Evolutionary conservation across 2,888 invertebrate species (phyloP).

Genomic region (Pollenia amentaria): DNA sequence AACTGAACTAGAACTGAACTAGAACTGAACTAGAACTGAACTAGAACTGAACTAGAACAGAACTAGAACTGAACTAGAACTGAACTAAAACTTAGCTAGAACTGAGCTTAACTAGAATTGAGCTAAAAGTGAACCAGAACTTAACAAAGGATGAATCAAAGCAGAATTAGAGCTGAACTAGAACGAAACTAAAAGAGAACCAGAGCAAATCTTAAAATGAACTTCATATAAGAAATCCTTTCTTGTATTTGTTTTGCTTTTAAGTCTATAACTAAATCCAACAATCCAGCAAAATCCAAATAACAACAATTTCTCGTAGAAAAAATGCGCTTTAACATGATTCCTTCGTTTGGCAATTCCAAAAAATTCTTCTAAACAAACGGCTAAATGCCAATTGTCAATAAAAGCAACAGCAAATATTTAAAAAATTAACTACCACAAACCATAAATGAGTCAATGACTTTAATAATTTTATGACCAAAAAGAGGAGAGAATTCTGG

Average conservation of each 20-base stretch:
- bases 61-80: neutral
- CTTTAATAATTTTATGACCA: constrained; percentile 62
- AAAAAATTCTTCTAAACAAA: neutral
- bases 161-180: neutral
- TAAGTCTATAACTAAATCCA: constrained; percentile 12
- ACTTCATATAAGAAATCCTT: too few species aligned
- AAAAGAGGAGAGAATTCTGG: constrained; percentile 19
- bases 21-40: neutral
- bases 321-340: neutral
- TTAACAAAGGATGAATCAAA: neutral
- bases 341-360: neutral
- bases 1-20: constrained; percentile 9
- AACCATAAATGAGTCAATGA: constrained; percentile 67
- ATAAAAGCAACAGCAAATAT: constrained; percentile 14
- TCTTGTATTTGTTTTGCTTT: too few species aligned
- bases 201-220: neutral
- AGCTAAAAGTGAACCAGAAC: neutral
- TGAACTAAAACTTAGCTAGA: neutral
- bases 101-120: neutral
- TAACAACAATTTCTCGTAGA: neutral
- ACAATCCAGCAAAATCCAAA: neutral
- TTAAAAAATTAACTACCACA: constrained; percentile 32
- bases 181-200: neutral
- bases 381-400: constrained; percentile 8
- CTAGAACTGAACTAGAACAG: neutral